Conservation (phyloP, 2,797 vertebrate species). For the Bucorvus abyssinicus region DNA sequence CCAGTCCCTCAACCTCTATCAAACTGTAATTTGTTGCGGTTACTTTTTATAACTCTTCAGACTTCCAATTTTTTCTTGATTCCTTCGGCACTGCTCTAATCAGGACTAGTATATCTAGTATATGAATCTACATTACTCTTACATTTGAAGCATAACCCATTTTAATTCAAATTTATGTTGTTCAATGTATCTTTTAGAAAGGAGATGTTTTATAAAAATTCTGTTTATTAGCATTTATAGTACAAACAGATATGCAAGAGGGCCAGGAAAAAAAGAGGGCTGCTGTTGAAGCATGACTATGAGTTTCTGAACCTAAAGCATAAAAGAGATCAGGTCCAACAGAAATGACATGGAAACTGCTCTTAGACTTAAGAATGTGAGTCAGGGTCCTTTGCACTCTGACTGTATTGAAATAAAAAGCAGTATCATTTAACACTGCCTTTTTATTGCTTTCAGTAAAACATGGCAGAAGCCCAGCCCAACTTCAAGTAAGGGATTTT, state of each 20-base stretch:
- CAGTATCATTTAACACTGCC: background rate
- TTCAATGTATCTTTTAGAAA: background rate
- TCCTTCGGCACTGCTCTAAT: background rate
- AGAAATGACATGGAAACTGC: background rate
- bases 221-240: background rate
- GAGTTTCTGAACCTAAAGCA: background rate
- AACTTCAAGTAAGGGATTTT: background rate
- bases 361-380: background rate
- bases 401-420: background rate
- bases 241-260: background rate
- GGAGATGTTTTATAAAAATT: background rate
- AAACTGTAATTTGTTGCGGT: background rate
- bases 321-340: background rate
- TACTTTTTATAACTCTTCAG: background rate
- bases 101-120: background rate
- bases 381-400: background rate
- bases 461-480: background rate
- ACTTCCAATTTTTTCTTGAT: background rate
- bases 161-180: background rate
- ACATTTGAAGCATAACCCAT: background rate
- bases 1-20: background rate
- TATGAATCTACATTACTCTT: background rate
- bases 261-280: background rate
- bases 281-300: background rate
- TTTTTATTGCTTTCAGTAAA: background rate